These are phyloP conservation scores for Gryon sp. DNA, from an alignment of 1,140 invertebrate genomes.

Conservation along the genomic window DNA sequence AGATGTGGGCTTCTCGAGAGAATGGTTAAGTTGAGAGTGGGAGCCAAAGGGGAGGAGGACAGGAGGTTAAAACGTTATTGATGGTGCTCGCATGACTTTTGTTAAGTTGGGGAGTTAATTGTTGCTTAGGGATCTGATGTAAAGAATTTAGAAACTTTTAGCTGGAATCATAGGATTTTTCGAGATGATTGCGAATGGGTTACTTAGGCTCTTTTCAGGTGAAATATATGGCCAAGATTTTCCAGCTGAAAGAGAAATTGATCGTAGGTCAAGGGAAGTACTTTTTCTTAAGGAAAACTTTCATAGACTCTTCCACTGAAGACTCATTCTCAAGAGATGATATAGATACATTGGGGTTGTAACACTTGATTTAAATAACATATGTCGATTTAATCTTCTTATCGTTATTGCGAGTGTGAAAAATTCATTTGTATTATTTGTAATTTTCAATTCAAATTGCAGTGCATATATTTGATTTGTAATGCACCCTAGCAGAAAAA, in stretches of 20 bases:
- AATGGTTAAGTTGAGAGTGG: conserved; percentile 8
- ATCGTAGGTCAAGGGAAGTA: conserved; percentile 24
- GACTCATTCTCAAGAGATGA: too few species aligned
- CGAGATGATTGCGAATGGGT: conserved; percentile 15
- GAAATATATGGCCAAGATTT: conserved; percentile 38
- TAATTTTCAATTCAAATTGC: too few species aligned
- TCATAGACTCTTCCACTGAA: conserved; percentile 13
- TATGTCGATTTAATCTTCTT: neutral
- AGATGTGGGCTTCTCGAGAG: conserved; percentile 53
- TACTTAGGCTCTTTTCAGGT: conserved; percentile 23
- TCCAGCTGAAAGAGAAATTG: conserved; percentile 26
- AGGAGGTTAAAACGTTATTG: conserved; percentile 44
- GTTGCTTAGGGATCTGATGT: conserved; percentile 46
- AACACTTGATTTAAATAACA: too few species aligned
- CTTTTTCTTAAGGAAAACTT: conserved; percentile 21
- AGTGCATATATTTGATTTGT: too few species aligned
- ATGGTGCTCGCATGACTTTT: conserved; percentile 53
- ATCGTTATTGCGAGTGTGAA: too few species aligned
- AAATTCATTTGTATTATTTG: too few species aligned
- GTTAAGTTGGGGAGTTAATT: conserved; percentile 49
- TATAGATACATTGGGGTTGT: too few species aligned
- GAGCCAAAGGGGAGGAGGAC: too few species aligned
- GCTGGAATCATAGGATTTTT: conserved; percentile 40
- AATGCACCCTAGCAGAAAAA: too few species aligned
- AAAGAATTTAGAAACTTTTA: conserved; percentile 44